Conservation (phyloP, 2,888 invertebrate species). For the Caenorhabditis uteleia region DNA sequence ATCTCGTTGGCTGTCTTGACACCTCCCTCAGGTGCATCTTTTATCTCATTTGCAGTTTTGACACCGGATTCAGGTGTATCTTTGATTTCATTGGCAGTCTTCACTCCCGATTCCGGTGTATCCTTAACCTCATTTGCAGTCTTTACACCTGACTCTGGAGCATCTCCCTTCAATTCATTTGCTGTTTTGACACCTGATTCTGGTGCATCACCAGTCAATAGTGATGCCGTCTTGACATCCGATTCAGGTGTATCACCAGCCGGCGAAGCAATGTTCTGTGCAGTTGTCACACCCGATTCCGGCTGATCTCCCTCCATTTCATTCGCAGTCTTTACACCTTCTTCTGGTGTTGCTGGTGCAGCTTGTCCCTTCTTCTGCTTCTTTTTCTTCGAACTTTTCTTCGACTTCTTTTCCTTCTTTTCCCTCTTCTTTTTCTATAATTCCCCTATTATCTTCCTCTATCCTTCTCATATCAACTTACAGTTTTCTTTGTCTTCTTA, state of each 20-base stretch:
- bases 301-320: conserved; percentile 1
- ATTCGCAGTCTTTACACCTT: conserved; percentile 16
- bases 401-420: conserved; percentile 15
- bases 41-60: conserved; percentile 13
- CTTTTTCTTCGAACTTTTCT: conserved; percentile 10
- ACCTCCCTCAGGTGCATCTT: conserved; percentile 6
- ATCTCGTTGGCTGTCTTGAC: conserved; percentile 14
- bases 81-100: conserved; percentile 10
- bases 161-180: conserved; percentile 3
- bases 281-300: conserved; percentile 1
- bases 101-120: conserved; percentile 10
- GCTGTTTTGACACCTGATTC: conserved; percentile 27
- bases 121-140: conserved; percentile 8
- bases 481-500: conserved; percentile 12
- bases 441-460: background rate
- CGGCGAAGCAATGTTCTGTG: no score
- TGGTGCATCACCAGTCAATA: conserved; percentile 3
- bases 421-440: background rate
- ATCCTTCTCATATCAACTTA: background rate
- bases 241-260: conserved; percentile 14
- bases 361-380: conserved; percentile 5
- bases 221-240: conserved; percentile 20
- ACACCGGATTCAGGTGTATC: conserved; percentile 20
- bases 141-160: conserved; percentile 21
- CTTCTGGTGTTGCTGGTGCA: conserved; percentile 6